Percentiles rank a stretch among this genome's conserved stretches.
Evolutionary conservation across 2,113 vertebrate species (phyloP).

Genomic region (Thermophis baileyi): DNA sequence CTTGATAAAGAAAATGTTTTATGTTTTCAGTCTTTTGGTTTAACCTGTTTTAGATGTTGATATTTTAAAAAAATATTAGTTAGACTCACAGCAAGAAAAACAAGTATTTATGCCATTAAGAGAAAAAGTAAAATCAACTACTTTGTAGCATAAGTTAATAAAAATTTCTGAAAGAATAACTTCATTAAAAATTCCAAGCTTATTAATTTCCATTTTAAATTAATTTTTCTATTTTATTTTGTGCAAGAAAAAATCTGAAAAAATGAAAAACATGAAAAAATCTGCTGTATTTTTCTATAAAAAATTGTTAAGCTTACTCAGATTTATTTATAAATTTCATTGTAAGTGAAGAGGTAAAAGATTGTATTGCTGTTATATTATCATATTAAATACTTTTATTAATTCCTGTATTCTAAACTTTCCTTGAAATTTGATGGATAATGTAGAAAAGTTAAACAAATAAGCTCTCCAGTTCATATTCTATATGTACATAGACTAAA

Average conservation of each 20-base stretch:
- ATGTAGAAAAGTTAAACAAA: neutral
- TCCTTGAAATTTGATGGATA: neutral
- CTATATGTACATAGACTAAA: neutral
- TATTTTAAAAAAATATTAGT: neutral
- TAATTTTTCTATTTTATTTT: neutral
- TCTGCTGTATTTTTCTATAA: neutral
- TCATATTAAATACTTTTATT: neutral
- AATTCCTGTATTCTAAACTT: neutral
- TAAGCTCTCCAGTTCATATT: no score
- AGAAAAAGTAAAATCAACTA: neutral
- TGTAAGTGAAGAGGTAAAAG: neutral
- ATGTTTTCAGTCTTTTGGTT: neutral
- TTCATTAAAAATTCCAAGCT: neutral
- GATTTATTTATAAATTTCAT: neutral
- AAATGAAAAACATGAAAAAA: neutral
- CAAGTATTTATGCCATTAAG: neutral
- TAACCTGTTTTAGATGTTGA: neutral
- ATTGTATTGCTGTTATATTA: neutral
- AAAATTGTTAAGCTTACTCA: neutral
- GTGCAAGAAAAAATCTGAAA: neutral
- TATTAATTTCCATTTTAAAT: neutral
- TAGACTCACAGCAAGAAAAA: neutral
- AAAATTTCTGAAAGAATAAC: neutral
- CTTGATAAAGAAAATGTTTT: neutral
- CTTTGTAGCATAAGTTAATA: neutral